Base-by-base conservation (phyloP, 1,140 invertebrate genomes). In the Anastrepha ludens region DNA sequence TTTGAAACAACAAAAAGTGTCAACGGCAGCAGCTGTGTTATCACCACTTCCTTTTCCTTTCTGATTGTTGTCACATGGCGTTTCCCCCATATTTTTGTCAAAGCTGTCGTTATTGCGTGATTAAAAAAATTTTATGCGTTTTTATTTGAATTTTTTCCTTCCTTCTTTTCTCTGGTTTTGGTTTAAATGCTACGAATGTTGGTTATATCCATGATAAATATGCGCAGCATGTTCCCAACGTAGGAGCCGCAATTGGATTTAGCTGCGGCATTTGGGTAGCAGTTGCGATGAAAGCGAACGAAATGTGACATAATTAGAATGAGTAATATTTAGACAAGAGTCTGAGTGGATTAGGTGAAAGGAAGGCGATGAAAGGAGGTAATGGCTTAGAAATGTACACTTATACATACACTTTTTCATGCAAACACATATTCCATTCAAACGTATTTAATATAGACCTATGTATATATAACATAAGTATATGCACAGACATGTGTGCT, bases 271-370 rank as follows among this genome's bases (percentile, higher is more conserved):
- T 55, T 81, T 81, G 13, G 74, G 47, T 50, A 55, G 74, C 74
- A 81, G 74, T 47, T 81, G 74, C 29, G 44, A 55, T 81, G 47
- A 81, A 81, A 55, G 47, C 74, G 41, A 81, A 55, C 29, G 47
- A 81, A 81, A 81, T 81, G 47, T 81, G 74, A 55, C 47, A 81
- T 50, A 81, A 81, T 81, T 81, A 81, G 44, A 81, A 81, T 55
- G 74, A 81, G 55, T 81, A 81, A 81, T 81, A 81, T 55, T 81
- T 50, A 67, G 29, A 67, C 3, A 11, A 3, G 64, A 67, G 5
- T 29, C 29, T 11, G 20, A 67, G 29, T 67, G 64, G 60, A 62
- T 62, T 62, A 62, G 60, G 17, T 0, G 55, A 8, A 13, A 13
- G 11, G 4, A 2, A 62, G 8, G 15, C 9, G 60, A 1, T 62